A percentile compares a stretch with the other conserved stretches of the same genome.
Conservation (phyloP, 37 sponge, comb jelly and placozoan species). For the Crambe crambe region DNA sequence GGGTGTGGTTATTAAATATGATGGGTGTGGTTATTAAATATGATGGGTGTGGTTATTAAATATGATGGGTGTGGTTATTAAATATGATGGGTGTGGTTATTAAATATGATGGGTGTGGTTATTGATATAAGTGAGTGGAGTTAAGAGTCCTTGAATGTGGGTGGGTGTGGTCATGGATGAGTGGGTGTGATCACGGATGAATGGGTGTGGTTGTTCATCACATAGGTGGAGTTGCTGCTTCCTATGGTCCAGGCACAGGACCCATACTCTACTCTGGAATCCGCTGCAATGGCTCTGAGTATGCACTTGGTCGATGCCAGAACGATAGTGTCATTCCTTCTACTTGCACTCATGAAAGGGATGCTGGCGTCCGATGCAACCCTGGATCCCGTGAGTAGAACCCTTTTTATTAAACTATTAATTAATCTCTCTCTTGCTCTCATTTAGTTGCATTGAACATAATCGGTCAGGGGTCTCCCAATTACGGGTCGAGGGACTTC, state of each 20-base stretch:
- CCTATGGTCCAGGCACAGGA: neutral
- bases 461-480: neutral
- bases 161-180: too few relatives aligned
- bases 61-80: too few relatives aligned
- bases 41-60: too few relatives aligned
- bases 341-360: slow-evolving; percentile 18
- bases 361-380: slow-evolving; percentile 4
- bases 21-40: too few relatives aligned
- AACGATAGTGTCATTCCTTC: neutral
- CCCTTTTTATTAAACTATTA: neutral
- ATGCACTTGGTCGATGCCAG: neutral
- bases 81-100: too few relatives aligned
- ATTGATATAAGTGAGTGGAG: too few relatives aligned
- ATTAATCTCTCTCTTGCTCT: neutral
- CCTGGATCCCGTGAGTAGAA: slow-evolving; percentile 12
- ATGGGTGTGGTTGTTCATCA: too few relatives aligned
- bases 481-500: neutral
- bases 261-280: neutral
- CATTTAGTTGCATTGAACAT: neutral
- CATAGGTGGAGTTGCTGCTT: slow-evolving; percentile 5
- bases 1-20: too few relatives aligned
- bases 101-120: too few relatives aligned
- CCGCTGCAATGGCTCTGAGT: slow-evolving; percentile 7
- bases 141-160: too few relatives aligned
- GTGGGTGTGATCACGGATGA: too few relatives aligned